phyloP scores from a whole-genome alignment of 1,140 invertebrate species.

The Zaprionus camerounensis region DNA sequence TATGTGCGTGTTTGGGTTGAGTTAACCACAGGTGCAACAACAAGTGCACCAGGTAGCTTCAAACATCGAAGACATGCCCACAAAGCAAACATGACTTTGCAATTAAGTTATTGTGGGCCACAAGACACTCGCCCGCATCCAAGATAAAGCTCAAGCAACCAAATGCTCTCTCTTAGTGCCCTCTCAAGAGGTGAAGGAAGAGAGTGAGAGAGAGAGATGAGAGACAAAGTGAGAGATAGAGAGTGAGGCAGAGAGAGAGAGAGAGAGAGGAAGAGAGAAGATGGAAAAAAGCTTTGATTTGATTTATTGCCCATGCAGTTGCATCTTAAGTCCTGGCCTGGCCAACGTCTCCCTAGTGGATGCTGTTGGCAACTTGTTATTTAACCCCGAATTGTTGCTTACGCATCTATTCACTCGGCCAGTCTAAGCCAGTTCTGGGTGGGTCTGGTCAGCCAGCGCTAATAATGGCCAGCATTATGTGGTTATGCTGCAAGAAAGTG shows the following conservation, averaged over 20 bases:
- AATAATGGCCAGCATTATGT: slow-evolving; percentile 49
- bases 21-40: slow-evolving; percentile 49
- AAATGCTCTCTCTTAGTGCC: slow-evolving; percentile 10
- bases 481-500: slow-evolving; percentile 40
- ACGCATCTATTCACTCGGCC: slow-evolving; percentile 47
- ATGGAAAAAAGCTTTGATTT: slow-evolving; percentile 56
- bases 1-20: slow-evolving; percentile 34
- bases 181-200: background rate
- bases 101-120: slow-evolving; percentile 78
- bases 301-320: slow-evolving; percentile 70
- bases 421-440: background rate
- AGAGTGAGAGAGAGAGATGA: too few relatives aligned
- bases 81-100: slow-evolving; percentile 80
- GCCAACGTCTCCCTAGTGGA: slow-evolving; percentile 17
- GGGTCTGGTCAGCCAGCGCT: slow-evolving; percentile 15
- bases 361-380: slow-evolving; percentile 39
- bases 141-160: slow-evolving; percentile 27
- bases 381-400: slow-evolving; percentile 64
- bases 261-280: background rate
- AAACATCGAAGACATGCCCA: slow-evolving; percentile 51
- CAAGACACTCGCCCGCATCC: slow-evolving; percentile 41
- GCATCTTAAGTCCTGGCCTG: slow-evolving; percentile 64
- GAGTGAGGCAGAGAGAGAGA: background rate
- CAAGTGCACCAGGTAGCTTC: slow-evolving; percentile 59
- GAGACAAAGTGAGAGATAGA: background rate